Base-by-base conservation (phyloP, 1,140 invertebrate genomes). In the Drosophila azteca region DNA sequence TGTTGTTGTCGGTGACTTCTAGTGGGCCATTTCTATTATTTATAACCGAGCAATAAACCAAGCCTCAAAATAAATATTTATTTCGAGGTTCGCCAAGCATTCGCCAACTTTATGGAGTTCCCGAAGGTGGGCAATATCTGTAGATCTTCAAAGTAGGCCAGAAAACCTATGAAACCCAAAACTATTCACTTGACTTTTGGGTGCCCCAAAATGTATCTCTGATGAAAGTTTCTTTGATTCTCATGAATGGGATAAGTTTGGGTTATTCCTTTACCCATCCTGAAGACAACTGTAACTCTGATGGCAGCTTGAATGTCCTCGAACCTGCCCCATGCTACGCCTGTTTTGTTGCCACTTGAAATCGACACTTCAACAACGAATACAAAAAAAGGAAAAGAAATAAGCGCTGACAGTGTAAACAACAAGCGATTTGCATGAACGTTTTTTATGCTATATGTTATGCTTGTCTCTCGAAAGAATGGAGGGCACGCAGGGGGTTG, bases 381-480 rank as follows among this genome's bases (percentile, higher is more conserved):
- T 67, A 61, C 13, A 15, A 26, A 50, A 26, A 50, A 15, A 22
- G 26, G 9, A 22, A 45, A 6, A 50, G 15, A 22, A 50, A 17
- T n/a, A 45, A 44, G 35, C 9, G 57, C 49, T 52, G 45, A 62
- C 57, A 48, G 45, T 60, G 65, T 52, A 54, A 74, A 74, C 45
- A 50, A 57, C 46, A 24, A 45, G 49, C 66, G 62, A 77, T 84
- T 80, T 69, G 68, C 68, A 87, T 84, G 74, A 69, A 70, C 54
- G 24, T 83, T 79, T 78, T 83, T 82, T 67, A 74, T 79, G 17
- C 17, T 20, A n/a, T n/a, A n/a, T n/a, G n/a, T n/a, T n/a, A n/a
- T n/a, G n/a, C n/a, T n/a, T n/a, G n/a, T 24, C 59, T 6, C 45
- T 17, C n/a, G 45, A 62, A 41, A 64, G 53, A 20, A 49, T 9